These are phyloP conservation scores for Cataglyphis rosenhaueri DNA, from an alignment of 2,888 invertebrate genomes.

Conservation along the genomic window DNA sequence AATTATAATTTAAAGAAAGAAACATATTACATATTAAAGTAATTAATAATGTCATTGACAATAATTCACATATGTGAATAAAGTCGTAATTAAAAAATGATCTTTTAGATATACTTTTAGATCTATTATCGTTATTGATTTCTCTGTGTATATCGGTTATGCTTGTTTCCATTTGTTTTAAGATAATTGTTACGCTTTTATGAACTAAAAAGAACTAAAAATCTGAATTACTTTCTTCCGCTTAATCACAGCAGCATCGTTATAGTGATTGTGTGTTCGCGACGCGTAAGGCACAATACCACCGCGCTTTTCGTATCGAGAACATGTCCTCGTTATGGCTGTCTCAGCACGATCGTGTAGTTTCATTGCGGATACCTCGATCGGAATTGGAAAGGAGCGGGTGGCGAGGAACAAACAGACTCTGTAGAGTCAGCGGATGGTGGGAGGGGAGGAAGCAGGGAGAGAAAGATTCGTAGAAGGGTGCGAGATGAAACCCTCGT, in stretches of 20 bases:
- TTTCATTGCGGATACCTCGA: conserved; percentile 32
- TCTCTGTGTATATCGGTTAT: background rate
- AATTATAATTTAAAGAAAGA: conserved; percentile 13
- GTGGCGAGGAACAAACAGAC: conserved; percentile 37
- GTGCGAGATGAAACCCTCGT: conserved; percentile 62
- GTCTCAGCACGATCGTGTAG: conserved; percentile 42
- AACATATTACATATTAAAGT: background rate
- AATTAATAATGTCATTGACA: background rate
- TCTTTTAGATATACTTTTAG: background rate
- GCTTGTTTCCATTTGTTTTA: background rate
- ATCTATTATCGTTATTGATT: background rate
- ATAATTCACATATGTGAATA: background rate
- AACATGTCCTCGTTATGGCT: conserved; percentile 30
- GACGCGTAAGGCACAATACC: conserved; percentile 38
- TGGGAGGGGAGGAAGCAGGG: conserved; percentile 20
- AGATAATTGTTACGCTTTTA: background rate
- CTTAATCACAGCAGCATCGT: conserved; percentile 39
- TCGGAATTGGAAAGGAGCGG: conserved; percentile 44
- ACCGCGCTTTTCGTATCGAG: conserved; percentile 45
- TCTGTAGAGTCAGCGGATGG: conserved; percentile 1
- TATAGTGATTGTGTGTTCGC: conserved; percentile 7
- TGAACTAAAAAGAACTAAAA: conserved; percentile 21
- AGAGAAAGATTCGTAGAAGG: conserved; percentile 60
- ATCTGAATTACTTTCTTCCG: conserved; percentile 12
- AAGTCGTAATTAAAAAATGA: background rate